Evolutionary conservation across 2,888 invertebrate species (phyloP).

Genomic region (Imbricaverruca yamaguchii): DNA sequence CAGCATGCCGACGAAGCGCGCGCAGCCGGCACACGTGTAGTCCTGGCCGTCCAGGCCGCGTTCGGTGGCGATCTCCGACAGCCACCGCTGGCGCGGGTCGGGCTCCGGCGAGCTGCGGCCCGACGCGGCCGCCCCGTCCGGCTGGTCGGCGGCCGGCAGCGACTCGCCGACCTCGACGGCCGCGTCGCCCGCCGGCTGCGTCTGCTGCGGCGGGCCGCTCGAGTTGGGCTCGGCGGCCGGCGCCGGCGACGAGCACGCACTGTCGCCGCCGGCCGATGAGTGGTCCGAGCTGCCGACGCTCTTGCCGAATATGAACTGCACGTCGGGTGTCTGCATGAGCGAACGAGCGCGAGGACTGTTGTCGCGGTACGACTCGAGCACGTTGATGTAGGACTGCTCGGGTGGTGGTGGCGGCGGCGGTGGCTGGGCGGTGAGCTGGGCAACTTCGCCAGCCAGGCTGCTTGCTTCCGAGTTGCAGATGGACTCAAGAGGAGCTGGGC

Average conservation of each 20-base stretch:
- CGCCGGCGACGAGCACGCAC: not conserved
- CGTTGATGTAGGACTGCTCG: conserved; percentile 50
- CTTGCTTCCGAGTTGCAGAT: not conserved
- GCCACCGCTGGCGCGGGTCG: conserved; percentile 44
- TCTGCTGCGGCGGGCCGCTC: not conserved
- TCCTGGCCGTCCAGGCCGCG: conserved; percentile 77
- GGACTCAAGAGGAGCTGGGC: not conserved
- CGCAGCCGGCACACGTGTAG: conserved; percentile 63
- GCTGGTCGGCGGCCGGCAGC: not conserved
- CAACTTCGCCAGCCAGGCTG: conserved; percentile 3
- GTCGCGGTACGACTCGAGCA: conserved; percentile 50
- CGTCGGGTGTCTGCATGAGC: conserved; percentile 17
- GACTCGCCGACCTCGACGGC: not conserved
- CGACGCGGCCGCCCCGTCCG: not conserved
- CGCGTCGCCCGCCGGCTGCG: not conserved
- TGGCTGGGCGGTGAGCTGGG: not conserved
- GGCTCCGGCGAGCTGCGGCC: conserved; percentile 66
- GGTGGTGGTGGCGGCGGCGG: not conserved
- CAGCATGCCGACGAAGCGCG: conserved; percentile 56
- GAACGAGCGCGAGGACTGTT: conserved; percentile 19
- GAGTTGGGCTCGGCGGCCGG: not conserved
- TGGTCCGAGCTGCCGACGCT: not conserved
- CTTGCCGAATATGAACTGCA: not conserved
- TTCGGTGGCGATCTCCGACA: conserved; percentile 46
- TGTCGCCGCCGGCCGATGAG: not conserved